phyloP scores from a whole-genome alignment of 92 coral and sea anemone genomes.

The Epizoanthus scotinus region DNA sequence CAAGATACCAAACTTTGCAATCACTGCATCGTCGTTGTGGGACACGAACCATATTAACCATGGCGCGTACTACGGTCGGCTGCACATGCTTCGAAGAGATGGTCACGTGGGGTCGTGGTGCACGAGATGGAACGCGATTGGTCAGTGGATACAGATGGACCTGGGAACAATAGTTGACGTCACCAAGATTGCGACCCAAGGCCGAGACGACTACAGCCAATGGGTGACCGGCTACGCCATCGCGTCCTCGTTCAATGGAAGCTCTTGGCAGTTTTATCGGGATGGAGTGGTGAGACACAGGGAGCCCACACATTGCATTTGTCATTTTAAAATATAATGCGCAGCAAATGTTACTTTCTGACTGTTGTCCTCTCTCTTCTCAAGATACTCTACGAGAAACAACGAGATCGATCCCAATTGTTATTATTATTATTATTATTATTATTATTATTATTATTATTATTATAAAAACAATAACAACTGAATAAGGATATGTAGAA shows the following conservation, averaged over 20 bases:
- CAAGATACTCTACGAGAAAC: no score
- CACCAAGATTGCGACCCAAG: constrained; percentile 21
- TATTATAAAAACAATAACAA: no score
- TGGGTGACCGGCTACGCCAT: constrained; percentile 24
- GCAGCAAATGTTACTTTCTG: no score
- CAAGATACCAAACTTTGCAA: constrained; percentile 17
- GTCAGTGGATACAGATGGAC: constrained; percentile 13
- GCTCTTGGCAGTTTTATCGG: constrained; percentile 25
- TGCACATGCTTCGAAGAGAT: constrained; percentile 12
- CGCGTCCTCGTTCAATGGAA: constrained; percentile 5
- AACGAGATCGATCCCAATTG: no score
- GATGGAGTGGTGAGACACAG: constrained; percentile 29
- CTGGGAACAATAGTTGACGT: constrained; percentile 22
- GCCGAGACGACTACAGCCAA: background rate
- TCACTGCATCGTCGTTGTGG: constrained; percentile 26
- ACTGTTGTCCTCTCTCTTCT: no score
- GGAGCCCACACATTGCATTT: no score
- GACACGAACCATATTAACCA: background rate
- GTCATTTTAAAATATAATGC: no score
- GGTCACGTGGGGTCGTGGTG: constrained; percentile 33
- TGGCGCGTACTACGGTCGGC: constrained; percentile 11
- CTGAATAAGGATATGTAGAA: no score
- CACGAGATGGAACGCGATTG: constrained; percentile 10
- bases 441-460: no score
- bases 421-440: no score